Percentiles rank a stretch among this genome's conserved stretches.
phyloP scores from a whole-genome alignment of 2,888 invertebrate genomes.

The Podotricha telesiphe region DNA sequence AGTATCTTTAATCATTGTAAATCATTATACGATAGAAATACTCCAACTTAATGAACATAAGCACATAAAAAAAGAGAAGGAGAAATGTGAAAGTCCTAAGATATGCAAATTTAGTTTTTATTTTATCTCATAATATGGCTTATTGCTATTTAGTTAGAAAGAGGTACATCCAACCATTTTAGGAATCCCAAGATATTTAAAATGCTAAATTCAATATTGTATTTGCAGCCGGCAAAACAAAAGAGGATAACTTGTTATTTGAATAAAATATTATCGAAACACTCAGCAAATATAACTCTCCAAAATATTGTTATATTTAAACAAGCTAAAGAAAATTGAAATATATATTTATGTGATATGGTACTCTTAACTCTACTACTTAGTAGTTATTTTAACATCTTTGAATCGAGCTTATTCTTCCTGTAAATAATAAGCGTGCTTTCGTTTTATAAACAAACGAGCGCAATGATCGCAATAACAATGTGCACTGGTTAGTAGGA shows the following conservation, averaged over 20 bases:
- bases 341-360: not conserved
- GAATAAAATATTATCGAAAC: too few relatives aligned
- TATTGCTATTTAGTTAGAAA: too few relatives aligned
- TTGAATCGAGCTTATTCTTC: constrained; percentile 24
- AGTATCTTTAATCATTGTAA: not conserved
- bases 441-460: constrained; percentile 42
- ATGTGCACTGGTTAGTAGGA: constrained; percentile 26
- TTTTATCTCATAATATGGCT: too few relatives aligned
- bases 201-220: too few relatives aligned
- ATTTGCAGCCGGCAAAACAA: too few relatives aligned
- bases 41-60: not conserved
- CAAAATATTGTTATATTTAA: not conserved
- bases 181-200: too few relatives aligned
- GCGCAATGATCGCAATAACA: constrained; percentile 35
- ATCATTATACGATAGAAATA: not conserved
- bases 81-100: too few relatives aligned
- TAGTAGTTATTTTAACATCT: constrained; percentile 18
- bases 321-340: not conserved
- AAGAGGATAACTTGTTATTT: too few relatives aligned
- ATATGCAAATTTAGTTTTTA: too few relatives aligned
- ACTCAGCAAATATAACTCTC: too few relatives aligned
- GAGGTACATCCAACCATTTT: too few relatives aligned
- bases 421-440: constrained; percentile 43
- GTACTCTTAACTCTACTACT: not conserved
- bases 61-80: too few relatives aligned